Conservation (phyloP, 1,140 invertebrate genomes). For the Armadillidium nasatum region DNA sequence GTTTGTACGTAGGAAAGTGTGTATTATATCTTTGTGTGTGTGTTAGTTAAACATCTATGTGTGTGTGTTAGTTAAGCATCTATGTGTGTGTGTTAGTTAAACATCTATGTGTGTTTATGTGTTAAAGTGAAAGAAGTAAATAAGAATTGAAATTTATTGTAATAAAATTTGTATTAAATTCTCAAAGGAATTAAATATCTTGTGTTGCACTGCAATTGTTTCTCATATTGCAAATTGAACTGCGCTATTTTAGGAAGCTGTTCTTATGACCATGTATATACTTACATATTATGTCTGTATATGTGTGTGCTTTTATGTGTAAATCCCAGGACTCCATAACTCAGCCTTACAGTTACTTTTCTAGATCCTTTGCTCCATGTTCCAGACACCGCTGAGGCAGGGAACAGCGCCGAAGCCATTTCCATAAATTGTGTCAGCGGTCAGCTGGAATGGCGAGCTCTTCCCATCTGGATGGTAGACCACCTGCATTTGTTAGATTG, state of each 20-base stretch:
- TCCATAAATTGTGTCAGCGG: constrained; percentile 44
- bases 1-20: too few relatives aligned
- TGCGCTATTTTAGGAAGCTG: neutral
- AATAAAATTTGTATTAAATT: neutral
- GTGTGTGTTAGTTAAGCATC: too few relatives aligned
- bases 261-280: neutral
- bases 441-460: constrained; percentile 26
- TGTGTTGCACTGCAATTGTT: neutral
- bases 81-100: too few relatives aligned
- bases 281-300: neutral
- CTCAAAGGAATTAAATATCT: neutral
- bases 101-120: too few relatives aligned
- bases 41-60: too few relatives aligned
- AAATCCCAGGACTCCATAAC: neutral
- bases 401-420: constrained; percentile 35
- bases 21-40: too few relatives aligned
- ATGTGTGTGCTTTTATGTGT: neutral
- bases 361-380: neutral
- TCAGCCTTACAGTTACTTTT: neutral
- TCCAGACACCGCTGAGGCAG: constrained; percentile 28
- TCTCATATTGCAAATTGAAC: neutral
- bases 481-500: constrained; percentile 42
- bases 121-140: neutral
- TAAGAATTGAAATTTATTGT: neutral
- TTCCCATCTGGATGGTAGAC: constrained; percentile 21